Evolutionary conservation across 2,888 invertebrate species (phyloP).

Genomic region (Meteorus colon): DNA sequence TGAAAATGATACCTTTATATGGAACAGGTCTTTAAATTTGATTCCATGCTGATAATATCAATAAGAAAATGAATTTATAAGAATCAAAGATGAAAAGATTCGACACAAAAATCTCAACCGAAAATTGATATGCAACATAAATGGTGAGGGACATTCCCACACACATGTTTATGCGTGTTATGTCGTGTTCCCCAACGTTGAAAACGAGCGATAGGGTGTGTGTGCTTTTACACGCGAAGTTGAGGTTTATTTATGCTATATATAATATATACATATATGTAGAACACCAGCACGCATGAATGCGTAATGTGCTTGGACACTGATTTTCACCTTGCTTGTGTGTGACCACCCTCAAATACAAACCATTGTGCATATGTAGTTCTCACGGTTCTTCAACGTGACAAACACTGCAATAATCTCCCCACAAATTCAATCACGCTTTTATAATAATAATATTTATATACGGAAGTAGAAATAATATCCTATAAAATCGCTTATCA

Average conservation of each 20-base stretch:
- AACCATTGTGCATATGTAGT: constrained; percentile 30
- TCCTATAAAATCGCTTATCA: too few relatives aligned
- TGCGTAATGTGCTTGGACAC: constrained; percentile 67
- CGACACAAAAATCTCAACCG: not conserved
- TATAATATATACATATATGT: constrained; percentile 22
- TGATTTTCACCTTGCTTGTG: constrained; percentile 68
- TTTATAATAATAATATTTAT: not conserved
- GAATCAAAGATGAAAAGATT: not conserved
- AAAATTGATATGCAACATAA: not conserved
- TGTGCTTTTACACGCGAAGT: constrained; percentile 33
- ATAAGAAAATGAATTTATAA: not conserved
- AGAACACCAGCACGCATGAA: constrained; percentile 61
- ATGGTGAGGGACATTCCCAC: constrained; percentile 32
- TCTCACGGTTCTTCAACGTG: constrained; percentile 36
- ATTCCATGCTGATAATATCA: not conserved
- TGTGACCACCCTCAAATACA: constrained; percentile 32
- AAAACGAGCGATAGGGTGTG: not conserved
- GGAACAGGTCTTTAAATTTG: too few relatives aligned
- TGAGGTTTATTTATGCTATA: not conserved
- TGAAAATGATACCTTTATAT: too few relatives aligned
- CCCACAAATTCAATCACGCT: not conserved
- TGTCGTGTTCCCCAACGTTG: constrained; percentile 1
- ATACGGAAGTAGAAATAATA: too few relatives aligned
- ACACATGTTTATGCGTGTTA: constrained; percentile 14
- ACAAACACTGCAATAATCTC: constrained; percentile 24